phyloP scores from a whole-genome alignment of 2,113 vertebrate species.

The Poeciliopsis retropinna region DNA sequence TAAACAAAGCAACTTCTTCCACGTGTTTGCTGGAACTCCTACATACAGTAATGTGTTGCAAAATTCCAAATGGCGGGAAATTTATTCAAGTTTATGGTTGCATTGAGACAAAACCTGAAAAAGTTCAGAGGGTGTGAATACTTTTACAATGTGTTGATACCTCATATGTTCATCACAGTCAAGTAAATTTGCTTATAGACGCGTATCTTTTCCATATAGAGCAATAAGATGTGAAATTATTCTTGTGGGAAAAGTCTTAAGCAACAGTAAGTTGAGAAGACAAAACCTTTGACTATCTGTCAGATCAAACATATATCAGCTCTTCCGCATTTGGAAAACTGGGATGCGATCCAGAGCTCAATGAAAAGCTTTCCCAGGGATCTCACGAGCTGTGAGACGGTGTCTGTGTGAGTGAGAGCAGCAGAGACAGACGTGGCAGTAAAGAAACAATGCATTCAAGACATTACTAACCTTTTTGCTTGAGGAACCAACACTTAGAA shows the following conservation, averaged over 20 bases:
- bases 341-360: slow-evolving; percentile 70
- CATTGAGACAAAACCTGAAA: background rate
- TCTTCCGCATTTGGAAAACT: slow-evolving; percentile 50
- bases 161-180: no score
- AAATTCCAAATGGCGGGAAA: no score
- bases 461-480: background rate
- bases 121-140: background rate
- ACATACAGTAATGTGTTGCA: no score
- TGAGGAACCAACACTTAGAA: slow-evolving; percentile 4
- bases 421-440: slow-evolving; percentile 34
- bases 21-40: no score
- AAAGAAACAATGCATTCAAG: slow-evolving; percentile 28
- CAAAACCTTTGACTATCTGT: slow-evolving; percentile 64
- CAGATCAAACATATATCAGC: slow-evolving; percentile 58
- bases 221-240: background rate
- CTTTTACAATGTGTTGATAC: background rate
- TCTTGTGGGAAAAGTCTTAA: slow-evolving; percentile 51
- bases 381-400: slow-evolving; percentile 40
- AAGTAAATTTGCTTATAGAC: slow-evolving; percentile 11
- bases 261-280: slow-evolving; percentile 40
- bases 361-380: slow-evolving; percentile 65
- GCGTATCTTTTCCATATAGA: slow-evolving; percentile 9
- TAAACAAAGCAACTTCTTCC: background rate
- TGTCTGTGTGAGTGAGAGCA: slow-evolving; percentile 8
- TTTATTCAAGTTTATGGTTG: background rate